Base-by-base conservation (phyloP, 2,113 vertebrate species). In the Barbus barbus region DNA sequence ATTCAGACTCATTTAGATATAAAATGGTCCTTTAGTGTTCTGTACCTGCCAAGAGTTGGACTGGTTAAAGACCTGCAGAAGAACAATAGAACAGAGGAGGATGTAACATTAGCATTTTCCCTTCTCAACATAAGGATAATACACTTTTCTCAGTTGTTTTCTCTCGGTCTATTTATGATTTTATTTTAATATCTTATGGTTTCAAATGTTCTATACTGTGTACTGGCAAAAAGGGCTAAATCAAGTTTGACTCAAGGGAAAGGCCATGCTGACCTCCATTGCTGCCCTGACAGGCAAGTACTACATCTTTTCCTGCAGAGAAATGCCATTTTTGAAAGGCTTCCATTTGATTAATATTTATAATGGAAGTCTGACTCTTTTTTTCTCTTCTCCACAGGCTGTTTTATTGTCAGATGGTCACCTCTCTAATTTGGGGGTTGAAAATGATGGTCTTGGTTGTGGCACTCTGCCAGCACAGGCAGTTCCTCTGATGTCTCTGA, bases 271-370 rank as follows among this genome's bases (percentile, higher is more conserved):
- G 92, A 91, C 92, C 92, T 91, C 91, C 92, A 93, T 13, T 18
- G 93, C 90, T 93, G 91, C 88, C 91, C 92, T 92, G 91, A 92
- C 90, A 93, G 92, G 84, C 86, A 90, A 93, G 91, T 90, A 90
- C 86, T 91, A 83, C 48, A 84, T 93, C 88, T 87, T 93, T 90
- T 91, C 90, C 89, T 89, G 76, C 69, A 79, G 83, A 89, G 87
- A 94, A 93, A 95, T 93, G 92, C 91, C 91, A 94, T 85, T 89
- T 89, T 90, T 93, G 91, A 94, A 94, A 94, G 92, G 90, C 90
- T 89, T 89, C 87, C 80, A 88, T 93, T 93, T 93, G 88, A 94
- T 94, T 93, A 93, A 94, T 93, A 92, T 93, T 94, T 93, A 89
- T 91, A 89, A 91, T 89, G 87, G 90, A 90, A 90, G 87, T 86